Evolutionary conservation across 2,797 vertebrate species (phyloP).

Genomic region (Oophaga sylvatica): DNA sequence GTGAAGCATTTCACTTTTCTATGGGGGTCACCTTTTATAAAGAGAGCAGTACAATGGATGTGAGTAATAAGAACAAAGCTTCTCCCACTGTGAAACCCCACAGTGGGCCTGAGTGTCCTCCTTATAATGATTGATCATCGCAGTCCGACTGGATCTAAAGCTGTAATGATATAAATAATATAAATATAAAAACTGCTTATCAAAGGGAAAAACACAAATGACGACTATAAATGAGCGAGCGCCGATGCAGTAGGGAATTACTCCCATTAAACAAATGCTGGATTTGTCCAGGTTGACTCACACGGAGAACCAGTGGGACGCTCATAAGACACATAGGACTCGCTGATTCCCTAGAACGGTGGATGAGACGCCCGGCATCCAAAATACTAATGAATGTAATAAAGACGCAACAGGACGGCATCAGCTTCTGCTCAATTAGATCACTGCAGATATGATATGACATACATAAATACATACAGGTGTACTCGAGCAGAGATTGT

Average conservation of each 20-base stretch:
- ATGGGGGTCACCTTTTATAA: not conserved
- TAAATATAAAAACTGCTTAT: conserved; percentile 7
- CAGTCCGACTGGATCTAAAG: not conserved
- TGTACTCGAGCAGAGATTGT: not conserved
- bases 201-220: not conserved
- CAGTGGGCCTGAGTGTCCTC: not conserved
- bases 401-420: not conserved
- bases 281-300: not conserved
- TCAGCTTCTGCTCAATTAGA: not conserved
- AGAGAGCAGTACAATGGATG: not conserved
- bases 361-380: not conserved
- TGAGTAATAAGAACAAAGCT: not conserved
- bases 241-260: not conserved
- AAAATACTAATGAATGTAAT: conserved; percentile 14
- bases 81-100: not conserved
- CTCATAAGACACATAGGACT: not conserved
- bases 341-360: too few species aligned
- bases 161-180: conserved; percentile 15
- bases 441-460: not conserved
- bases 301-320: not conserved
- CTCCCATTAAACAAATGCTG: conserved; percentile 16
- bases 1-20: not conserved
- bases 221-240: not conserved
- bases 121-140: conserved; percentile 1
- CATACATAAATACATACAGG: not conserved